These are phyloP conservation scores for Heliconius charithonia DNA, from an alignment of 2,888 invertebrate species.

Conservation along the genomic window DNA sequence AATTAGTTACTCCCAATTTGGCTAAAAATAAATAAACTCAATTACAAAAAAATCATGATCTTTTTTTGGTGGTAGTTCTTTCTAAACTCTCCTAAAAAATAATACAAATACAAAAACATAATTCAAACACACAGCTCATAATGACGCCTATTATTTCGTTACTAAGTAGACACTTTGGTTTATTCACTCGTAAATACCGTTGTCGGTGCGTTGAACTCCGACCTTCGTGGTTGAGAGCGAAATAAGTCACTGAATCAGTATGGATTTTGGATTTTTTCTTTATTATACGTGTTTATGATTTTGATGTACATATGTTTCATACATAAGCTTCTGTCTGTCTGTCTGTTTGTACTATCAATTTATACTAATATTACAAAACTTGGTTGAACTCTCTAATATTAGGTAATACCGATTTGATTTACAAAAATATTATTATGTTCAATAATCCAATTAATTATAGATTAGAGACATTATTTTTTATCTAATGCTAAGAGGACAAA, in stretches of 20 bases:
- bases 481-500: too few relatives aligned
- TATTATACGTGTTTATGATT: not conserved
- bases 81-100: not conserved
- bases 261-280: not conserved
- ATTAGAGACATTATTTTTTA: too few relatives aligned
- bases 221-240: constrained; percentile 35
- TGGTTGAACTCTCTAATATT: not conserved
- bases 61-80: not conserved
- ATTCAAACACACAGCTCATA: not conserved
- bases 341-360: too few relatives aligned
- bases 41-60: too few relatives aligned
- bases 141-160: constrained; percentile 17
- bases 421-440: too few relatives aligned
- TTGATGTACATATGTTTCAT: too few relatives aligned
- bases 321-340: too few relatives aligned
- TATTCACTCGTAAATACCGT: constrained; percentile 35
- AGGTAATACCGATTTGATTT: not conserved
- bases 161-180: constrained; percentile 20
- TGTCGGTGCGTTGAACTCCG: constrained; percentile 41
- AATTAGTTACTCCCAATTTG: too few relatives aligned
- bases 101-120: not conserved
- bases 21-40: too few relatives aligned
- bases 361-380: too few relatives aligned
- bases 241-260: constrained; percentile 11
- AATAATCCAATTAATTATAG: too few relatives aligned